Evolutionary conservation across 2,888 invertebrate genomes (phyloP), one percentile per base, ranked within the genome.

Genomic region (Cybosia mesomella): DNA sequence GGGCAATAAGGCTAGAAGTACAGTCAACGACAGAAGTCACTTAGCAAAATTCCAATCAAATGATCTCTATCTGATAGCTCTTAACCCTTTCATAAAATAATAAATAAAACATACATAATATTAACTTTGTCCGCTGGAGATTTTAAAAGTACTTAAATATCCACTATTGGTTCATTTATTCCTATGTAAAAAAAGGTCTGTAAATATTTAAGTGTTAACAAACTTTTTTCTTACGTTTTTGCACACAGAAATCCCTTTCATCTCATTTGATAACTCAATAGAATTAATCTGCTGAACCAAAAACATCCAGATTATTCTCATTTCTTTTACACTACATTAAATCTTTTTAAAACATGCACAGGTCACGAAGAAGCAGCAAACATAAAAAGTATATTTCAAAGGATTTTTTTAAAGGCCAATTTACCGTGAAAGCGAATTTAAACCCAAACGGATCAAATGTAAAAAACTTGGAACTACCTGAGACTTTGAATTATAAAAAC

Each of bases 341-440:
- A 84, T 78, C 82, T 83, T 85, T 85, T 83, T 73, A 83, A 86
- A 87, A 83, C 83, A 76, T 82, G 83, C 81, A 79, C 82, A 84
- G 84, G 85, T 85, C 85, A 87, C 84, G 74, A 82, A 79, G 79
- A 84, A 85, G 83, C 59, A 85, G 86, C 84, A 85, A 87, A 84
- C 79, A 77, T 62, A 58, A 62, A 58, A 66, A 66, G 61, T 72
- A 79, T 77, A 85, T 86, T 88, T 88, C 87, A 90, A 92, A 90
- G 86, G 87, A 85, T 84, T 89, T 57, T 85, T 84, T 84, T 87
- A 75, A 84, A 75, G 83, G 79, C 84, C 85, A 87, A 92, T 92
- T 92, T 92, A 90, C 84, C 89, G 89, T 91, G 84, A 91, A 91
- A 91, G 88, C 89, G 88, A 89, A 89, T 90, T 89, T 85, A 86